These are phyloP conservation scores for Dasyornis broadbenti DNA, from an alignment of 2,113 vertebrate genomes.

Conservation along the genomic window DNA sequence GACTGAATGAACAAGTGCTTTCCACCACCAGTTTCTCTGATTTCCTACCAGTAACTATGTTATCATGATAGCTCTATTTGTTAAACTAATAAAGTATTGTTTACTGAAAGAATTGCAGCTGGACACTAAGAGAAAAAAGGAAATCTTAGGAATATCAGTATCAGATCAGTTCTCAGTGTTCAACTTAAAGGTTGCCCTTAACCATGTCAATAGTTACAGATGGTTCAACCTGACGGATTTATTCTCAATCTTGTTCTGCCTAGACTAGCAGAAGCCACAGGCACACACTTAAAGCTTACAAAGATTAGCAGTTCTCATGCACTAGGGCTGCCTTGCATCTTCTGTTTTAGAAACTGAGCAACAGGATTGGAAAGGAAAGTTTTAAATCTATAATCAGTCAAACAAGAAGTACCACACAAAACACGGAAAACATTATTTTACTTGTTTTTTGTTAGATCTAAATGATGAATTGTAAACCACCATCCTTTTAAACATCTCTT, in stretches of 20 bases:
- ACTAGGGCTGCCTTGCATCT: background rate
- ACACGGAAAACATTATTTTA: conserved; percentile 58
- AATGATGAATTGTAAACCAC: conserved; percentile 98
- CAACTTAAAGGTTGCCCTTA: background rate
- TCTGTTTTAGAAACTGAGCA: background rate
- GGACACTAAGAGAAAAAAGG: background rate
- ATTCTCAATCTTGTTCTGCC: background rate
- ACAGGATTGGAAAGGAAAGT: background rate
- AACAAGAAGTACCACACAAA: conserved; percentile 25
- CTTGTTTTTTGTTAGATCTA: conserved; percentile 87
- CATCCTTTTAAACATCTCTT: conserved; percentile 98
- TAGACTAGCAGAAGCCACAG: background rate
- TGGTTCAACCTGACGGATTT: background rate
- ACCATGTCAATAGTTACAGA: background rate
- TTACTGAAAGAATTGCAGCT: background rate
- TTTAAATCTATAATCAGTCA: background rate
- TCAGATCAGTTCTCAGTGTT: background rate
- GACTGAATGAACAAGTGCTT: background rate
- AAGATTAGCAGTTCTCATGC: conserved; percentile 12
- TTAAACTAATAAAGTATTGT: background rate
- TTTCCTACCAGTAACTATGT: background rate
- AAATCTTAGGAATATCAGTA: background rate
- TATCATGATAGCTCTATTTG: background rate
- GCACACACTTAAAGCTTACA: background rate
- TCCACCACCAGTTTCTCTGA: background rate